Evolutionary conservation across 2,797 vertebrate genomes (phyloP), one percentile per base, ranked within the genome.

Genomic region (Zalophus californianus): DNA sequence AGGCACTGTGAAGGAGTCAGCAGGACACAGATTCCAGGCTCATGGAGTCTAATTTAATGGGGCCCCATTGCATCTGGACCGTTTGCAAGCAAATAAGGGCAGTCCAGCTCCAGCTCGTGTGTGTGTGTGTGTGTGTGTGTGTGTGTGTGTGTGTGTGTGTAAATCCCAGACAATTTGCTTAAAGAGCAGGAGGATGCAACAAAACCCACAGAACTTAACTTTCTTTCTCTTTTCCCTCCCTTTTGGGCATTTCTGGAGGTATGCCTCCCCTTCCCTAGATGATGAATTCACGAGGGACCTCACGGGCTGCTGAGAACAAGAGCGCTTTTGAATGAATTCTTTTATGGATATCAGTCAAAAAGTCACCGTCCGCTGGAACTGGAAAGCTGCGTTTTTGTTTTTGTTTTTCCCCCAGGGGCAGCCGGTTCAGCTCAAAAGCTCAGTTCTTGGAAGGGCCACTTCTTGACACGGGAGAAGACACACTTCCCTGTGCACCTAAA

Each of bases 401-500:
- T 64, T 70, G 62, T 82, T 62, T 85, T 48, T 50, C 35, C 35
- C 48, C 44, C 27, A 35, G 50, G 52, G n/a, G 29, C 14, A 23
- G 41, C 41, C 32, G 29, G 29, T 50, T 89, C n/a, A 48, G 90
- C 86, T 94, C n/a, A 16, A 78, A 60, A 62, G 91, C 91, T 87
- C 48, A 20, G 27, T 86, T 77, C 54, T 35, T 75, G 85, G 78
- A 77, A 97, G 91, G 91, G 88, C 94, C 96, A 84, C 84, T 5
- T 97, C 94, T 82, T 86, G 91, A 97, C n/a, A 6, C 8, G 21
- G 91, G 79, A 96, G 94, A 96, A 96, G 95, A 90, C 58, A n/a
- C n/a, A 20, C 50, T 52, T 97, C 85, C 93, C 89, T 50, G 54
- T 27, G 86, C 83, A 95, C 94, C 98, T 98, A 93, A 80, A 93